Evolutionary conservation across 2,888 invertebrate species (phyloP).

Genomic region (Gerris lacustris): DNA sequence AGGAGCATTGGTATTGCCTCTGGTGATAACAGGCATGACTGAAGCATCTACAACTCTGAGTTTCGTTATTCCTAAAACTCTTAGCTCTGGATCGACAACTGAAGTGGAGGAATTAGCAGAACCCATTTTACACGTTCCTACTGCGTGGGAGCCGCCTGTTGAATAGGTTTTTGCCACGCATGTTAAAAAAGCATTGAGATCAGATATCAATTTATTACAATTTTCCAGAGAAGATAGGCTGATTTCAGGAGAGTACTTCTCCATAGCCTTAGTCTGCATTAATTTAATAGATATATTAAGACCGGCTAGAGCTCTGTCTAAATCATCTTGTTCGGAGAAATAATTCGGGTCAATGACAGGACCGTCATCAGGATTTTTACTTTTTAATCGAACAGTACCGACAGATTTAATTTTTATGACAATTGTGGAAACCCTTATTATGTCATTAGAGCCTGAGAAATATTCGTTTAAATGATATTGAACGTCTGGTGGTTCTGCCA

Average conservation of each 20-base stretch:
- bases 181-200: constrained; percentile 52
- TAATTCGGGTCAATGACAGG: not conserved
- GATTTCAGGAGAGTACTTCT: not conserved
- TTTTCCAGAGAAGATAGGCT: not conserved
- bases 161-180: constrained; percentile 54
- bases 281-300: not conserved
- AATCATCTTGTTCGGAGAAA: not conserved
- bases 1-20: constrained; percentile 42
- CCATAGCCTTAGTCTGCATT: not conserved
- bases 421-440: constrained; percentile 4
- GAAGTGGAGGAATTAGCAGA: constrained; percentile 34
- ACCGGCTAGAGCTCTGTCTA: not conserved
- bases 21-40: constrained; percentile 50
- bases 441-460: not conserved
- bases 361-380: not conserved
- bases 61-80: constrained; percentile 51
- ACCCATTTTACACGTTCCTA: constrained; percentile 36
- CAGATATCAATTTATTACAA: constrained; percentile 38
- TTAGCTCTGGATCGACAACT: constrained; percentile 37
- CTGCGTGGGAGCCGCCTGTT: constrained; percentile 52
- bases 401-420: constrained; percentile 8
- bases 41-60: constrained; percentile 58
- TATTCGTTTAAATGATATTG: constrained; percentile 18
- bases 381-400: not conserved
- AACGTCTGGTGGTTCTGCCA: constrained; percentile 17